Evolutionary conservation across 2,113 vertebrate species (phyloP), one percentile per base, ranked within the genome.

Genomic region (Ascaphus truei): DNA sequence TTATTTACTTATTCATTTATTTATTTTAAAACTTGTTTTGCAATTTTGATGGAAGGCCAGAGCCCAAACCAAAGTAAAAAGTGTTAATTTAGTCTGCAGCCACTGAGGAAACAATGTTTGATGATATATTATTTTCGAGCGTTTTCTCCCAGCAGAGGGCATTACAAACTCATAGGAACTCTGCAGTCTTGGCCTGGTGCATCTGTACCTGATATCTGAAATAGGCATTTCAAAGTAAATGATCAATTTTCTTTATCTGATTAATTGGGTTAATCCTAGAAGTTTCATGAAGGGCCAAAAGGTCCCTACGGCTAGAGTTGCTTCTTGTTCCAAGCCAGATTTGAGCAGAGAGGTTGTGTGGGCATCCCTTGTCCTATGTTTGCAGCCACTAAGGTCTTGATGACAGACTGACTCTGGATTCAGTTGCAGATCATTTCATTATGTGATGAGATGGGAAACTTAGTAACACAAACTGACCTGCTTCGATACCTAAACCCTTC

Each of bases 231-330:
- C 79, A 68, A 77, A 81, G 58, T 55, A 79, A 84, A 82, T 81
- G 75, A 84, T 88, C 87, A 80, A 77, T 90, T 86, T 86, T 84
- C 83, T 79, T 90, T 91, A 92, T 95, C 93, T 93, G 91, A 93
- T 94, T 92, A 92, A 91, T 91, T 86, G 88, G 85, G 82, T 85
- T 93, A 93, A 95, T 94, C 94, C 93, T 84, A 72, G 85, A 89
- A 92, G 84, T 88, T 89, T 90, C 85, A 83, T 80, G 80, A 79
- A 75, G 79, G 90, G 86, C 90, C 89, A 82, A 75, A 83, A 89
- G 85, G 90, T 83, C 87, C 85, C 72, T 71, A 81, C 76, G 84
- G 88, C 87, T 89, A 77, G 73, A 88, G 85, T 85, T 88, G 61
- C 84, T 83, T 86, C 85, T 80, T 86, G 81, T 85, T 82, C 39